These are phyloP conservation scores for Notoglanidium macrostoma DNA, from an alignment of 2,797 vertebrate genomes.

Conservation along the genomic window DNA sequence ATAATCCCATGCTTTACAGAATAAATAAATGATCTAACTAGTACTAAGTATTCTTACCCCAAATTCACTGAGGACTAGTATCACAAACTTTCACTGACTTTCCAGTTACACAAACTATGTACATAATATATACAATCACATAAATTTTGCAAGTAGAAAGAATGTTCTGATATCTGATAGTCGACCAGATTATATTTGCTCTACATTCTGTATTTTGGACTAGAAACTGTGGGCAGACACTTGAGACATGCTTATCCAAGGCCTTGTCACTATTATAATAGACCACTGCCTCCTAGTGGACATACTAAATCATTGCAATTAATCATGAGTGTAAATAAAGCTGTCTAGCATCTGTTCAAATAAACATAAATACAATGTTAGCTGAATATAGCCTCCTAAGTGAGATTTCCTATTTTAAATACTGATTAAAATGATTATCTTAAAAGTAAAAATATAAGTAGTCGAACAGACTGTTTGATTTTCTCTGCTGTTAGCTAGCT, in stretches of 20 bases:
- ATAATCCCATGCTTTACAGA: background rate
- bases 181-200: background rate
- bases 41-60: background rate
- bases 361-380: background rate
- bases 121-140: background rate
- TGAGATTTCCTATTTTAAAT: background rate
- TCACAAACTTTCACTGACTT: background rate
- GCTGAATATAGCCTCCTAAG: background rate
- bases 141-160: background rate
- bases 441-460: background rate
- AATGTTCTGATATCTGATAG: background rate
- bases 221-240: background rate
- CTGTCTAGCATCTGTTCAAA: background rate
- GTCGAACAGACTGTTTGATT: background rate
- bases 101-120: background rate
- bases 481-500: background rate
- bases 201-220: background rate
- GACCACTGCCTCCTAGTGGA: conserved; percentile 71
- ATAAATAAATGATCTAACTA: background rate
- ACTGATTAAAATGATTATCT: background rate
- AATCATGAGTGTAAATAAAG: background rate
- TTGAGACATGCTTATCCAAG: background rate
- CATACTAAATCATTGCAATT: conserved; percentile 10
- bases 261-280: conserved; percentile 13
- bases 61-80: background rate